Base-by-base conservation (phyloP, 2,888 invertebrate genomes). In the Enoplolaimus lenunculus region DNA sequence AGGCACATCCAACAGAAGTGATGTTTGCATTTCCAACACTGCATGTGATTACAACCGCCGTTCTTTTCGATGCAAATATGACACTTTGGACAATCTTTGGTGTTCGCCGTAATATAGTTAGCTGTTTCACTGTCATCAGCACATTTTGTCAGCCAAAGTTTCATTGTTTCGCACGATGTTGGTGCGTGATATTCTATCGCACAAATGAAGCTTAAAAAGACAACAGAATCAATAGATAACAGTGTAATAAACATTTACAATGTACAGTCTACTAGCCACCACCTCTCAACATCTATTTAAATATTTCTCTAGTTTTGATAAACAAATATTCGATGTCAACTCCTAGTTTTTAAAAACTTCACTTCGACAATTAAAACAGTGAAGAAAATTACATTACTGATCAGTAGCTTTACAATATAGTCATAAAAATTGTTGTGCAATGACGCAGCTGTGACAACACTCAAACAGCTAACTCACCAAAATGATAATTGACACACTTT, bases 1-100 rank as follows among this genome's bases (percentile, higher is more conserved):
- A 97, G 85, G 81, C 98, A 98, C 88, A 98, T 97, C 98, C 98
- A 98, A 83, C 98, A 98, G 82, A 98, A 98, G 82, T 99, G 97
- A 82, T 93, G 90, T 82, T 93, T 91, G 82, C 98, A 98, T 74
- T 83, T 82, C 62, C 80, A 72, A 72, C 80, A 80, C 69, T 84
- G 84, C 95, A 98, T 97, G 81, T 98, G 98, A 84, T 98, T 98
- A 82, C 97, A 98, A 1, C 98, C 98, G 71, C 98, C 98, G 84
- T 97, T 98, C 84, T 99, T 99, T 84, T 98, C 98, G 83, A 98
- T 98, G 85, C 97, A 97, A 77, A 97, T 93, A 85, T 95, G 93
- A 85, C 98, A 98, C 84, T 91, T 92, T 72, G 98, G 97, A 82
- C 98, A 98, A 83, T 90, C 91, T 87, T 92, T 91, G 80, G 97